phyloP scores from a whole-genome alignment of 2,797 vertebrate genomes.

The Bucorvus abyssinicus region DNA sequence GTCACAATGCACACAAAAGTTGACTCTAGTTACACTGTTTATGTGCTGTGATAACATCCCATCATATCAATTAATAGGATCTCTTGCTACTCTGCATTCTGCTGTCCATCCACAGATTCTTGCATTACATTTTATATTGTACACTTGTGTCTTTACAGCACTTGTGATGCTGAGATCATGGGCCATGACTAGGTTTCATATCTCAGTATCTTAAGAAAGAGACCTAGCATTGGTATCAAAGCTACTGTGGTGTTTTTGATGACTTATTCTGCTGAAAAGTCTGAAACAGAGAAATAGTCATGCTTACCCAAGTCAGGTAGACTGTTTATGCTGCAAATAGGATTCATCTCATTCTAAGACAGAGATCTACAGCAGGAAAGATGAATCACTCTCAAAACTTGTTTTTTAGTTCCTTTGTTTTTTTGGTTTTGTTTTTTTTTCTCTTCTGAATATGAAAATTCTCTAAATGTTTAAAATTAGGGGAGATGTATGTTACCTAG shows the following conservation, averaged over 20 bases:
- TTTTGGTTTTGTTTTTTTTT: background rate
- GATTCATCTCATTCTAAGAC: background rate
- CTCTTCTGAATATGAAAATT: background rate
- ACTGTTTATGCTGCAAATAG: background rate
- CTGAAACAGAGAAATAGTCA: background rate
- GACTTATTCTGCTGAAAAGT: background rate
- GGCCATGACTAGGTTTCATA: background rate
- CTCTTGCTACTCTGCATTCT: background rate
- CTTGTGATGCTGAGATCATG: background rate
- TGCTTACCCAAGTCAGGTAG: background rate
- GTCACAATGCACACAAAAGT: background rate
- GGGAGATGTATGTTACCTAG: background rate
- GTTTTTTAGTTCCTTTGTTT: background rate
- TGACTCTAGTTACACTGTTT: background rate
- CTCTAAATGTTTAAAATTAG: background rate
- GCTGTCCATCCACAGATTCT: background rate
- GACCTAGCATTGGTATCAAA: background rate
- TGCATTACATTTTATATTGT: background rate
- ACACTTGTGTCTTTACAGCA: background rate
- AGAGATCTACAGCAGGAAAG: background rate
- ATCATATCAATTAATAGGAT: background rate
- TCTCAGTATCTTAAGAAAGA: background rate
- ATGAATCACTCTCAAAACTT: background rate
- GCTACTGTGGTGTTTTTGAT: background rate
- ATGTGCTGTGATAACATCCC: background rate